Evolutionary conservation across 1,140 invertebrate genomes (phyloP), one percentile per base, ranked within the genome.

Genomic region (Diploscapter pachys): DNA sequence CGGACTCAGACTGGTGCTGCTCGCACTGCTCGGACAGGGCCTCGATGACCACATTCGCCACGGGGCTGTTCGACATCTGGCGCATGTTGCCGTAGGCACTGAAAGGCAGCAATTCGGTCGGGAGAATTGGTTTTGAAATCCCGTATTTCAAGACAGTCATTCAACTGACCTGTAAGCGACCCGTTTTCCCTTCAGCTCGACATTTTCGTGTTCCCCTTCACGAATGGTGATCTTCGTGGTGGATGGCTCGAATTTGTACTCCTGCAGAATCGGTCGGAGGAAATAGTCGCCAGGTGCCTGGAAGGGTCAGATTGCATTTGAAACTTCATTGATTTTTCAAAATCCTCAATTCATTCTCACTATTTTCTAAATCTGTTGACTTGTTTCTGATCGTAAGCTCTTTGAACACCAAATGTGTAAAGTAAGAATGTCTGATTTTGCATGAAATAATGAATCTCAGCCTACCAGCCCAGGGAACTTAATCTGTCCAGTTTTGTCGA

Each of bases 181-280:
- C 78, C 94, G 89, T 62, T 91, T 91, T 2, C 93, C 95, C 90
- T 85, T 90, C 59, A 96, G 88, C 49, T 87, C 88, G 2, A 95
- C 88, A 9, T 88, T 87, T 13, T 92, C 89, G 9, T 91, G 91
- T 59, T 90, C 90, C 4, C 94, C 94, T 87, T 95, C 93, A 63
- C 90, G 87, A 1, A 98, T 90, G 56, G 90, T 88, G 70, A 96
- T 91, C 85, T 93, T 92, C 84, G 92, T 91, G 53, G 93, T 93
- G 3, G 90, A 88, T 0, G 95, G 95, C 64, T 92, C 90, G 87
- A 99, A 98, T 79, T 90, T 90, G 87, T 95, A 98, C 87, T 99
- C 95, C 86, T 97, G 97, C 91, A 98, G 92, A 90, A 97, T 93
- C 2, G 95, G 93, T 76, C 93, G 90, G 61, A 98, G 87, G 86